These are phyloP conservation scores for Steromphala cineraria DNA, from an alignment of 2,888 invertebrate genomes.

Conservation along the genomic window DNA sequence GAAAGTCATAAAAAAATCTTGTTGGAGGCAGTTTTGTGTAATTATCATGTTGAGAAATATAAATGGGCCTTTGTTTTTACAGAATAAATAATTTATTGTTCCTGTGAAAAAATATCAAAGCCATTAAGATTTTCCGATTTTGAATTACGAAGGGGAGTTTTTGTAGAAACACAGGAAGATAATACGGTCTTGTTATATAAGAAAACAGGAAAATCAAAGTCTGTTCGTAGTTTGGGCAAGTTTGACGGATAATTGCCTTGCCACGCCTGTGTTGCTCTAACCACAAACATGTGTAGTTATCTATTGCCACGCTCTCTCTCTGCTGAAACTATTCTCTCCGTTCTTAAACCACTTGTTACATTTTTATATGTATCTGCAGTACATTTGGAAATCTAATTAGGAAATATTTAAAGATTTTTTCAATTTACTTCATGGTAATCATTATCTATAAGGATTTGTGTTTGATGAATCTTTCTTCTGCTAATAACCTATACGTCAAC, in stretches of 20 bases:
- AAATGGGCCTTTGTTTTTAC: constrained; percentile 8
- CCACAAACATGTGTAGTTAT: neutral
- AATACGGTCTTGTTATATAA: neutral
- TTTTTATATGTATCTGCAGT: no score
- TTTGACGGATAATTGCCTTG: neutral
- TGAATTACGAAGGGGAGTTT: neutral
- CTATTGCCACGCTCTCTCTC: neutral
- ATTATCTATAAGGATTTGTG: no score
- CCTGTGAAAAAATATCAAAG: neutral
- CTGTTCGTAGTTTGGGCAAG: neutral
- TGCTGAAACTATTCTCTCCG: no score
- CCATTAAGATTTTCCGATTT: constrained; percentile 5
- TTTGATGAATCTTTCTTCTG: no score
- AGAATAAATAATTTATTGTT: constrained; percentile 2
- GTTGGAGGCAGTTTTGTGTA: neutral
- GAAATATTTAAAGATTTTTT: no score
- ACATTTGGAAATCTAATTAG: no score
- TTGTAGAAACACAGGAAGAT: neutral
- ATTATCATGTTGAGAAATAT: constrained; percentile 8
- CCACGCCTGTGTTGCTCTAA: neutral
- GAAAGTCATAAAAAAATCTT: neutral
- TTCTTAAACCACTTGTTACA: no score
- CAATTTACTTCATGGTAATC: no score
- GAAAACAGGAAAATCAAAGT: neutral
- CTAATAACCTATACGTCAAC: no score